Conservation (phyloP, 2,888 invertebrate species). For the Acrocyrtus sp. region DNA sequence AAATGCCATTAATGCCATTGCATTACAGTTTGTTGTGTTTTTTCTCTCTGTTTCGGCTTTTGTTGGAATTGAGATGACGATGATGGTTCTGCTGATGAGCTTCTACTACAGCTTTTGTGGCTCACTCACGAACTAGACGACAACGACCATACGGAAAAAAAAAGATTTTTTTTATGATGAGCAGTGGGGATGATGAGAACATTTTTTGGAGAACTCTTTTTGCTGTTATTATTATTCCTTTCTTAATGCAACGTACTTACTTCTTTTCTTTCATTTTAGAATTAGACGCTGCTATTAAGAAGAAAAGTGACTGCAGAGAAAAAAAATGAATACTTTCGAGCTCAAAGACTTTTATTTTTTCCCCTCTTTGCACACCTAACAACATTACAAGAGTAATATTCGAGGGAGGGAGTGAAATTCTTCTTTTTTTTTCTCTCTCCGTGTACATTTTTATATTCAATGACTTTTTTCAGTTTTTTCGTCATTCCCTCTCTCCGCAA, state of each 20-base stretch:
- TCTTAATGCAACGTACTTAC: too few relatives aligned
- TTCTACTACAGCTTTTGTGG: constrained; percentile 27
- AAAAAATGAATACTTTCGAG: too few relatives aligned
- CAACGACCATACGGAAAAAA: constrained; percentile 21
- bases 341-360: too few relatives aligned
- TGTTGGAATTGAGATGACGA: constrained; percentile 33
- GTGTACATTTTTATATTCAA: too few relatives aligned
- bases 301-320: too few relatives aligned
- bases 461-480: too few relatives aligned
- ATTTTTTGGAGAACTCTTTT: constrained; percentile 31
- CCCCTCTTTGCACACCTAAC: too few relatives aligned
- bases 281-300: constrained; percentile 21
- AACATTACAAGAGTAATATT: too few relatives aligned
- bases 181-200: constrained; percentile 39
- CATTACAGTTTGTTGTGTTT: constrained; percentile 22
- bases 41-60: constrained; percentile 34
- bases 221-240: constrained; percentile 27
- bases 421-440: too few relatives aligned
- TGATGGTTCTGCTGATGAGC: constrained; percentile 24
- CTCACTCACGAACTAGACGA: constrained; percentile 43
- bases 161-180: too few relatives aligned
- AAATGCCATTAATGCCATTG: constrained; percentile 38
- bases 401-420: too few relatives aligned
- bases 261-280: constrained; percentile 39
- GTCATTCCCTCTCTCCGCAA: too few relatives aligned